phyloP scores from a whole-genome alignment of 2,113 vertebrate species.

The Callocephalon fimbriatum region DNA sequence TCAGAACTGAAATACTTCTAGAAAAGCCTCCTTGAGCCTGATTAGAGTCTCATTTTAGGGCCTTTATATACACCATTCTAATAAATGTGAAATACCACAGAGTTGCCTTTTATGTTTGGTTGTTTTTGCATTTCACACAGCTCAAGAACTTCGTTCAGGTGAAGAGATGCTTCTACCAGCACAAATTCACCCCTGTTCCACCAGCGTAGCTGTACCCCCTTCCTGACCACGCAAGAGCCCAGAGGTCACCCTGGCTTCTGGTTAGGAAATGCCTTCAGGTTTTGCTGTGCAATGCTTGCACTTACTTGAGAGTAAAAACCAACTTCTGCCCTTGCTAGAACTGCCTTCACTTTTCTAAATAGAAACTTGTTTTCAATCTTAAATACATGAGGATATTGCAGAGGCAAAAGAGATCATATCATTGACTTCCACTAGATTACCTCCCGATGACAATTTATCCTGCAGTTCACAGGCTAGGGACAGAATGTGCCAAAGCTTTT shows the following conservation, averaged over 20 bases:
- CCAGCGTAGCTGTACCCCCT: neutral
- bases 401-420: neutral
- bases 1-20: neutral
- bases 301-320: neutral
- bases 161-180: neutral
- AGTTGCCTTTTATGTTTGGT: neutral
- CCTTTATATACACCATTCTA: neutral
- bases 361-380: neutral
- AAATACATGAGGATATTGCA: neutral
- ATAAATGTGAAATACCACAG: neutral
- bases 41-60: neutral
- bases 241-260: neutral
- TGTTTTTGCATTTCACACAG: neutral
- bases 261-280: neutral
- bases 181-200: neutral
- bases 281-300: neutral
- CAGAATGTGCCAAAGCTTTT: neutral
- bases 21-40: neutral
- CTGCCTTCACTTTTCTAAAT: neutral
- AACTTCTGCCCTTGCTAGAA: neutral
- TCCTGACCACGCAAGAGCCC: neutral
- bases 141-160: neutral
- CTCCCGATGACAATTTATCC: neutral
- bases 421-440: neutral
- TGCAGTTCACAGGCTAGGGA: neutral